Evolutionary conservation across 1,140 invertebrate species (phyloP).

Genomic region (Heliconius himera): DNA sequence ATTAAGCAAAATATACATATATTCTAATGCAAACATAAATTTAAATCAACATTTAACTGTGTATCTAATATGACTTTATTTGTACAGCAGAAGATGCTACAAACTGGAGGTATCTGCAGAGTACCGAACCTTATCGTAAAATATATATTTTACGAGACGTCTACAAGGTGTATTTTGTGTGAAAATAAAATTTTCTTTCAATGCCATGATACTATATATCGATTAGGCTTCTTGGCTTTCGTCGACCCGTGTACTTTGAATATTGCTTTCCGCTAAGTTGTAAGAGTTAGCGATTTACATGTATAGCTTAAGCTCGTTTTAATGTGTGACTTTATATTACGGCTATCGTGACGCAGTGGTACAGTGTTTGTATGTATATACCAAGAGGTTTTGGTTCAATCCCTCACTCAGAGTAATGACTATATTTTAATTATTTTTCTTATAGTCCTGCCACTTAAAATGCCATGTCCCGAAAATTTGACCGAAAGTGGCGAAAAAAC

Average conservation of each 20-base stretch:
- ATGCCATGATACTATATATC: constrained; percentile 61
- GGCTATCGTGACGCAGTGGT: too few species aligned
- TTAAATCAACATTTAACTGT: not conserved
- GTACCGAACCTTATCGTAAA: constrained; percentile 2
- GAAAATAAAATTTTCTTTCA: constrained; percentile 59
- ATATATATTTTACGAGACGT: constrained; percentile 1
- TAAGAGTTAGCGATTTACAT: constrained; percentile 19
- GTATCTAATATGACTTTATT: constrained; percentile 8
- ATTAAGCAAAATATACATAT: not conserved
- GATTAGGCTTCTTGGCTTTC: constrained; percentile 67
- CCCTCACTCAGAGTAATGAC: too few species aligned
- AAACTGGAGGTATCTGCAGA: not conserved
- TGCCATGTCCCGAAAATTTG: too few species aligned
- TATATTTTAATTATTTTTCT: too few species aligned
- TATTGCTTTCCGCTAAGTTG: constrained; percentile 45
- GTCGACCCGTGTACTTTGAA: constrained; percentile 56
- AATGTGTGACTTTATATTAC: too few species aligned
- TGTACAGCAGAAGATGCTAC: not conserved
- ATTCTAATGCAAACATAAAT: not conserved
- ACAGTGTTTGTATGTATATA: too few species aligned
- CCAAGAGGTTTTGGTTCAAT: too few species aligned
- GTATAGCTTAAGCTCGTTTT: too few species aligned
- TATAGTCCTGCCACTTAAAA: too few species aligned
- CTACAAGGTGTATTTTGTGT: constrained; percentile 49
- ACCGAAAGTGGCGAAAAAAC: too few species aligned